Conservation (phyloP, 35 echinoderm and acorn worm species). For the Amphiura filiformis region DNA sequence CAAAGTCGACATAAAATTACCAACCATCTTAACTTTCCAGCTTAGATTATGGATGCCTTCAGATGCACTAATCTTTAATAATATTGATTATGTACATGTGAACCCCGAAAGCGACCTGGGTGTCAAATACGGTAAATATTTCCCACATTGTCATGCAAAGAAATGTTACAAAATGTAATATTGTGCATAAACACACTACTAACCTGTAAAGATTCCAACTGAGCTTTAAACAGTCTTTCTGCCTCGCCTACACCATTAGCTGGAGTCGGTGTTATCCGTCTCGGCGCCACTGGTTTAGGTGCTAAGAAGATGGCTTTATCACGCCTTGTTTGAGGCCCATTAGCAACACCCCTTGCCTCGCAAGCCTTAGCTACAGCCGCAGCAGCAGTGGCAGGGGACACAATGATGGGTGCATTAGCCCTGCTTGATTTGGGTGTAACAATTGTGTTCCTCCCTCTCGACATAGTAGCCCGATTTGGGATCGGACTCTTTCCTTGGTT, state of each 20-base stretch:
- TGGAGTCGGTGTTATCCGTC: background rate
- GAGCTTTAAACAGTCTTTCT: constrained; percentile 26
- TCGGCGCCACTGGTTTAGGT: background rate
- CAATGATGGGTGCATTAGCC: background rate
- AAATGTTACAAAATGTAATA: no score
- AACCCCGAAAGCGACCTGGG: no score
- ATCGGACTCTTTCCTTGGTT: constrained; percentile 32
- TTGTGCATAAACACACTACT: no score
- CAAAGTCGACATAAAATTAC: no score
- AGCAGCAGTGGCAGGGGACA: background rate
- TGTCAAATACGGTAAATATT: no score
- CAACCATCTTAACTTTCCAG: no score
- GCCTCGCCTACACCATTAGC: background rate
- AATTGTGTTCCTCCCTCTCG: background rate
- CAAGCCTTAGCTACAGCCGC: background rate
- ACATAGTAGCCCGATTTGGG: background rate
- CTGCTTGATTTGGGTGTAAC: background rate
- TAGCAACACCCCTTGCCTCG: background rate
- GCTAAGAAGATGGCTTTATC: background rate
- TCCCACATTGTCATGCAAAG: no score
- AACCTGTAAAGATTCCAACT: constrained; percentile 23
- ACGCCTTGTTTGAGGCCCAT: background rate
- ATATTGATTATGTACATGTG: no score
- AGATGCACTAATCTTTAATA: no score
- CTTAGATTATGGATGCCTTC: no score